These are phyloP conservation scores for Furnarius figulus DNA, from an alignment of 2,113 vertebrate species.

Conservation along the genomic window DNA sequence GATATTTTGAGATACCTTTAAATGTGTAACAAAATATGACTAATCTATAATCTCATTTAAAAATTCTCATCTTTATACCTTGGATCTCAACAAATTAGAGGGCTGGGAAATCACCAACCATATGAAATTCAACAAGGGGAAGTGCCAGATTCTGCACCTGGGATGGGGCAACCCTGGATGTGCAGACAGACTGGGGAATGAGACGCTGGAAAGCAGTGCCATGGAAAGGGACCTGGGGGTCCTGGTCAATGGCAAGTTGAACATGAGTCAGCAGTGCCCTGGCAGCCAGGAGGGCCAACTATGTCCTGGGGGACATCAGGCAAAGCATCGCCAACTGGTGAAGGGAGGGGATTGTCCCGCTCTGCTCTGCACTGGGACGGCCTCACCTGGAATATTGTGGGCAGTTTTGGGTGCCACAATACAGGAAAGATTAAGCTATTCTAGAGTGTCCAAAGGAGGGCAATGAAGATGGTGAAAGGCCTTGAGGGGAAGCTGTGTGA, in stretches of 20 bases:
- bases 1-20: not conserved
- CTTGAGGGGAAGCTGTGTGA: not conserved
- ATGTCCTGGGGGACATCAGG: not conserved
- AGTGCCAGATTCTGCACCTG: not conserved
- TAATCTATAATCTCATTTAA: not conserved
- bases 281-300: not conserved
- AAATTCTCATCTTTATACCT: not conserved
- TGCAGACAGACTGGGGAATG: not conserved
- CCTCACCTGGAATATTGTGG: not conserved
- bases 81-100: not conserved
- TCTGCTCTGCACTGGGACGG: not conserved
- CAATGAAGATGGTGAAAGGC: not conserved
- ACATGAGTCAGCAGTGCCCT: not conserved
- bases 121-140: not conserved
- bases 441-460: not conserved
- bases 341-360: not conserved
- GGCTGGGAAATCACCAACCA: not conserved
- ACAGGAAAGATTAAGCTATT: not conserved
- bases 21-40: not conserved
- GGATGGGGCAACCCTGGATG: not conserved
- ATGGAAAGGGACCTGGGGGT: not conserved
- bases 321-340: not conserved
- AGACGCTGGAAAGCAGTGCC: not conserved
- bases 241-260: not conserved
- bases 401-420: not conserved